These are phyloP conservation scores for Resseliella maxima DNA, from an alignment of 2,888 invertebrate species.

Conservation along the genomic window DNA sequence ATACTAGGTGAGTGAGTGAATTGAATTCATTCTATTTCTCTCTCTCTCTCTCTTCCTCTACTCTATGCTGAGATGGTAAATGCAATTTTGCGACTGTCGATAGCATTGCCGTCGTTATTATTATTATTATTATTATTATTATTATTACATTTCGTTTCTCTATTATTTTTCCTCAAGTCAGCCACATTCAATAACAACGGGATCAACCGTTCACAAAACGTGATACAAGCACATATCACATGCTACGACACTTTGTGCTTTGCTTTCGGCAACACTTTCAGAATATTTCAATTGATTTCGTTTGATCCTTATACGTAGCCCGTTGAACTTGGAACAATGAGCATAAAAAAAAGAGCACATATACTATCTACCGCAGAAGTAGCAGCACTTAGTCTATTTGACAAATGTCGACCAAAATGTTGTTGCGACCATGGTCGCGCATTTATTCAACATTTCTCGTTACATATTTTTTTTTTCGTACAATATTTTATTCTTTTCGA, in stretches of 20 bases:
- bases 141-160: neutral
- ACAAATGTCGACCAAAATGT: neutral
- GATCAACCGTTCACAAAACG: neutral
- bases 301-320: neutral
- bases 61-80: too few species aligned
- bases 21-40: neutral
- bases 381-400: too few species aligned
- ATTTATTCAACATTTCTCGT: too few species aligned
- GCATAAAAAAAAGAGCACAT: neutral
- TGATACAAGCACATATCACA: neutral
- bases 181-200: slow-evolving; percentile 9
- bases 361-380: neutral
- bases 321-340: neutral
- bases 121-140: neutral
- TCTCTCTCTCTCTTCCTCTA: too few species aligned
- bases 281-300: slow-evolving; percentile 1
- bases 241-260: neutral
- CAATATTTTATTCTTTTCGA: neutral
- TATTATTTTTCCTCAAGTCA: neutral
- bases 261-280: neutral
- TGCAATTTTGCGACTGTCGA: neutral
- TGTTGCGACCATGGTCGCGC: neutral
- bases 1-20: neutral
- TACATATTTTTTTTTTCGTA: too few species aligned
- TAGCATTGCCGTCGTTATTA: neutral